Percentiles rank a stretch among this genome's conserved stretches.
These are phyloP conservation scores for Sturmia bella DNA, from an alignment of 2,888 invertebrate species.

Conservation along the genomic window DNA sequence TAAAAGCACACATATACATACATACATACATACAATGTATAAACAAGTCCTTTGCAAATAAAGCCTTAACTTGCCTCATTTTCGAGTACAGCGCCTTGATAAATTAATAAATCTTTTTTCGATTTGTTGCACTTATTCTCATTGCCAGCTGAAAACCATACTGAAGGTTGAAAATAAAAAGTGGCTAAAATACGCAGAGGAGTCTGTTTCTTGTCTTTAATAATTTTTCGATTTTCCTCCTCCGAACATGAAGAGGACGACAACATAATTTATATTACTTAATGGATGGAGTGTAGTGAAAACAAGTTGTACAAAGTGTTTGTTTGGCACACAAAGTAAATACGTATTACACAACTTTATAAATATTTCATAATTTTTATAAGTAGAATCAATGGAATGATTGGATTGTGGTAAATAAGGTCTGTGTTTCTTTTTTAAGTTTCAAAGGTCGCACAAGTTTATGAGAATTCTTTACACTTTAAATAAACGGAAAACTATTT, in stretches of 20 bases:
- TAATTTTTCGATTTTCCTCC: constrained; percentile 28
- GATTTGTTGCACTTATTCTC: constrained; percentile 24
- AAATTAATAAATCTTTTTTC: constrained; percentile 55
- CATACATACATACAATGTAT: constrained; percentile 2
- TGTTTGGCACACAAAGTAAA: not conserved
- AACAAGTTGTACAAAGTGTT: not conserved
- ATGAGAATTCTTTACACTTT: constrained; percentile 19
- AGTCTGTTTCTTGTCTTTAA: constrained; percentile 23
- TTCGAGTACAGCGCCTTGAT: constrained; percentile 31
- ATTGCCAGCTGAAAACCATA: constrained; percentile 44
- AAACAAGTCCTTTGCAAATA: constrained; percentile 21
- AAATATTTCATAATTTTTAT: not conserved
- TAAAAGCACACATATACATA: constrained; percentile 2
- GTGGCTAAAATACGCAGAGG: constrained; percentile 59
- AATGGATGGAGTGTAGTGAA: not conserved
- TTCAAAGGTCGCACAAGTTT: constrained; percentile 29
- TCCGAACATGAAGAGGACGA: constrained; percentile 2
- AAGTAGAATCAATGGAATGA: not conserved
- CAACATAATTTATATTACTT: constrained; percentile 25
- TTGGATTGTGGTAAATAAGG: not conserved
- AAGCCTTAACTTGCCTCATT: constrained; percentile 61
- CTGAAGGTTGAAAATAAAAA: constrained; percentile 65
- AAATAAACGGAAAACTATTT: constrained; percentile 6
- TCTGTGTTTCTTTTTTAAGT: not conserved
- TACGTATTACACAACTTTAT: constrained; percentile 56